Evolutionary conservation across 2,888 invertebrate species (phyloP).

Genomic region (Melanostoma mellinum): DNA sequence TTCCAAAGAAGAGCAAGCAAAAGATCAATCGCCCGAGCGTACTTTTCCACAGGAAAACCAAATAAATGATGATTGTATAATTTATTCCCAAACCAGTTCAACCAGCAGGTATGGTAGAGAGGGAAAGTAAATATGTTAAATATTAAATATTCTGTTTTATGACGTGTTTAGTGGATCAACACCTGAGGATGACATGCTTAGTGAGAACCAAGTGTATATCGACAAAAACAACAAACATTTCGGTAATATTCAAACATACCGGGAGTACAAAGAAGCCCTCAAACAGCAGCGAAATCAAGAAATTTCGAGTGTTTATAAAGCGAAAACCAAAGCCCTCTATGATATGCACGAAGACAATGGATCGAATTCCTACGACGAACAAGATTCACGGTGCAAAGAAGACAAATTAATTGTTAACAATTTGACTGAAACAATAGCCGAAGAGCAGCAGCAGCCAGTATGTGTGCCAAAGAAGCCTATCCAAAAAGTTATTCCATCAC

Average conservation of each 20-base stretch:
- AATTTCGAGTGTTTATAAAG: constrained; percentile 86
- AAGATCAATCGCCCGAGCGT: constrained; percentile 32
- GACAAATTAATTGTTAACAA: constrained; percentile 52
- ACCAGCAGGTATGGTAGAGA: constrained; percentile 75
- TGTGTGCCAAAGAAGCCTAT: constrained; percentile 85
- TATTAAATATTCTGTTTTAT: neutral
- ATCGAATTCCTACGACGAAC: constrained; percentile 55
- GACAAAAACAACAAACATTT: constrained; percentile 80
- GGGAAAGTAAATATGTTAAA: constrained; percentile 8
- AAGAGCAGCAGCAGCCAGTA: constrained; percentile 59
- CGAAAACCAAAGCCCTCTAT: constrained; percentile 82
- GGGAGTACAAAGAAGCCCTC: constrained; percentile 95
- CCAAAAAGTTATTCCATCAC: constrained; percentile 91
- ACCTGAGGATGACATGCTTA: constrained; percentile 79
- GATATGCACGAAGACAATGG: constrained; percentile 74
- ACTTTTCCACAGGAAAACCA: constrained; percentile 35
- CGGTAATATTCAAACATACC: constrained; percentile 81
- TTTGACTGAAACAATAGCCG: constrained; percentile 27
- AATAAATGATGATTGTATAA: constrained; percentile 61
- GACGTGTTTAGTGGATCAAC: constrained; percentile 75
- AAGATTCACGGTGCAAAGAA: constrained; percentile 74
- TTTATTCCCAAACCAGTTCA: constrained; percentile 78
- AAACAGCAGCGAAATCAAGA: constrained; percentile 93
- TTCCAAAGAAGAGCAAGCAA: constrained; percentile 37
- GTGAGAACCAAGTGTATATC: constrained; percentile 76